Evolutionary conservation across 2,888 invertebrate genomes (phyloP).

Genomic region (Caenorhabditis sp.): DNA sequence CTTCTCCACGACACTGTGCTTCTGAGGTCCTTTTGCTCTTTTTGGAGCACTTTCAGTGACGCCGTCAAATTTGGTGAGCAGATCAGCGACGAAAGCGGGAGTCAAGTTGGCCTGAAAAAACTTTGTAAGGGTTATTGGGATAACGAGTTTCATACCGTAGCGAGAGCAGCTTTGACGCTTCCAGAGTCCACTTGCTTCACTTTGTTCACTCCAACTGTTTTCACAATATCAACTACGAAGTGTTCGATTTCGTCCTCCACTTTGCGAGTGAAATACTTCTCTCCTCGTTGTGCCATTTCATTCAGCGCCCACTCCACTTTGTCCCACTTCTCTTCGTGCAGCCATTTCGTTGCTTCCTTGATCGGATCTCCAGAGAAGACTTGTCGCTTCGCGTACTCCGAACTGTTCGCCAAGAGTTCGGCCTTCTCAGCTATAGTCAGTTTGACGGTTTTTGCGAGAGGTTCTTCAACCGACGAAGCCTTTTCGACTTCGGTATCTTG

Average conservation of each 20-base stretch:
- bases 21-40: conserved; percentile 49
- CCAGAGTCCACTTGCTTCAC: conserved; percentile 30
- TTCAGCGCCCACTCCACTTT: conserved; percentile 64
- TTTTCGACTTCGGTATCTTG: neutral
- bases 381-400: conserved; percentile 58
- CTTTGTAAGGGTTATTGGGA: neutral
- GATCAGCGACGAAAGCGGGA: conserved; percentile 42
- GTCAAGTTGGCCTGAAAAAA: conserved; percentile 48
- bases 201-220: conserved; percentile 28
- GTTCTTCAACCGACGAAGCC: neutral
- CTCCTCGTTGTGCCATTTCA: conserved; percentile 54
- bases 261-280: conserved; percentile 53
- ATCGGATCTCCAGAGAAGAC: conserved; percentile 68
- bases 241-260: conserved; percentile 65
- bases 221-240: conserved; percentile 55
- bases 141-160: conserved; percentile 17
- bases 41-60: conserved; percentile 54
- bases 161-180: conserved; percentile 52
- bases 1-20: conserved; percentile 29
- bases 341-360: conserved; percentile 61
- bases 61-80: conserved; percentile 58
- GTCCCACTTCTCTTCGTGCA: conserved; percentile 53
- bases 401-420: conserved; percentile 33
- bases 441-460: conserved; percentile 8
- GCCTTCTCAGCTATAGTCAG: conserved; percentile 52